Evolutionary conservation across 1,140 invertebrate species (phyloP), one percentile per base, ranked within the genome.

Genomic region (Aethina tumida): DNA sequence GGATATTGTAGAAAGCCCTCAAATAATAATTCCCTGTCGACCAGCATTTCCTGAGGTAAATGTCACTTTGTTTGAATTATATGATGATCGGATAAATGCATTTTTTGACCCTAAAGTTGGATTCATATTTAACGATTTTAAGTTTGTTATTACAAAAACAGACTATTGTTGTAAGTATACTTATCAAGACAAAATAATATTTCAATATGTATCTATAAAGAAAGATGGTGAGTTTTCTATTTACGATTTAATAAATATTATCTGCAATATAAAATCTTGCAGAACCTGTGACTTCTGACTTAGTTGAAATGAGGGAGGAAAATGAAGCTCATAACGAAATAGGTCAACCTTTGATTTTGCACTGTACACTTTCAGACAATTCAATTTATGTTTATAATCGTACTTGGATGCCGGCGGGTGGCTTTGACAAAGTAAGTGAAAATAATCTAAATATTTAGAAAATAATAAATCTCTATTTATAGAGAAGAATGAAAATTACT

Each of bases 1-100:
- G 12, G 12, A 28, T 15, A 15, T 28, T 2, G 6, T 7, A 28
- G 15, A 28, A 10, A 15, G 27, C 2, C 12, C 22, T 21, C 13
- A 10, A 4, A 55, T 52, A 18, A 60, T 64, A 29, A 58, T 67
- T 8, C 77, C 77, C 43, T 84, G 80, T 64, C 72, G 73, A 49
- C 78, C 79, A 30, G 73, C 79, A 18, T 73, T 73, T 24, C 78
- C 77, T 7, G 65, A 77, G 47, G 64, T 75, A 17, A 61, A 68
- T 22, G 72, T 83, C 3, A 45, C 61, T 25, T 60, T 81, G 21
- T 44, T 50, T n/a, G 58, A 64, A 51, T 63, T 64, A 21, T 52
- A 51, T 32, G 55, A 60, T 13, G 49, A 57, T 34, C 52, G 39
- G 32, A 43, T 50, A 48, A 35, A 21, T 40, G 39, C 12, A 28